These are phyloP conservation scores for Echiichthys vipera DNA, from an alignment of 2,797 vertebrate species.

Conservation along the genomic window DNA sequence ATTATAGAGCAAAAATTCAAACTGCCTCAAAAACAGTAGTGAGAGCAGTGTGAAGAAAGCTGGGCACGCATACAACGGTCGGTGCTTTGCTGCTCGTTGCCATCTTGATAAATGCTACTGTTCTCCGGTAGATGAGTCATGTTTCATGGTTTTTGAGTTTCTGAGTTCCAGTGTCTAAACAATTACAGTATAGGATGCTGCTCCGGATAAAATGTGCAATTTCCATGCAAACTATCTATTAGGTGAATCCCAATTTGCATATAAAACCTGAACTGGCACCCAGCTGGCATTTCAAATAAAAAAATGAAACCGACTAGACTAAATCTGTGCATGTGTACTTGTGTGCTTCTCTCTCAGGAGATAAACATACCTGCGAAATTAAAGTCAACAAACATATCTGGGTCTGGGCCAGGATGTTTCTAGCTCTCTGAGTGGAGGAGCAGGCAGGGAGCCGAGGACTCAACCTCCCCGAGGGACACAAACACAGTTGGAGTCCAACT, in stretches of 20 bases:
- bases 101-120: neutral
- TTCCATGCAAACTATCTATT: neutral
- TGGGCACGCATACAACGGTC: neutral
- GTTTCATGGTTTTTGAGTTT: neutral
- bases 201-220: neutral
- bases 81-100: neutral
- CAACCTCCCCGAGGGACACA: neutral
- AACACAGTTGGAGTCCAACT: conserved; percentile 16
- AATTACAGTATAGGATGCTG: neutral
- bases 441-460: conserved; percentile 28
- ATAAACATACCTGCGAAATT: conserved; percentile 38
- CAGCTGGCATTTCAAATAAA: neutral
- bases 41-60: neutral
- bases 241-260: neutral
- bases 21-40: neutral
- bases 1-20: neutral
- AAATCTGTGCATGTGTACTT: neutral
- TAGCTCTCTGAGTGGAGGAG: conserved; percentile 17
- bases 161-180: conserved; percentile 8
- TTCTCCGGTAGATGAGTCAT: conserved; percentile 6
- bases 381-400: conserved; percentile 29
- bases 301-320: neutral
- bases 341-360: neutral
- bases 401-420: conserved; percentile 8
- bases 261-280: neutral